Conservation (phyloP, 2,888 invertebrate genomes). For the Lasioglossum calceatum region DNA sequence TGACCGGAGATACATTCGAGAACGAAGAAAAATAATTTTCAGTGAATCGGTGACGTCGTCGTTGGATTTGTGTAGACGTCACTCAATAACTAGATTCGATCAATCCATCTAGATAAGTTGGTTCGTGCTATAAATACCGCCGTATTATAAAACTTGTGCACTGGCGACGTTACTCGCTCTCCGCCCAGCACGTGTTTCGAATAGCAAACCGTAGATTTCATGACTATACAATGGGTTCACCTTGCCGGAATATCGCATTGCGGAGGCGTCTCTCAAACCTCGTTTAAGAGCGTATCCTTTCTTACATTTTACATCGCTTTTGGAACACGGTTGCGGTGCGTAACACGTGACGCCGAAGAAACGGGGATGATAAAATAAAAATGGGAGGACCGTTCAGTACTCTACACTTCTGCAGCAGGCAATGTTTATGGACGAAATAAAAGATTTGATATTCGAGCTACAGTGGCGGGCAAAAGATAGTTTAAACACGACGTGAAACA, state of each 20-base stretch:
- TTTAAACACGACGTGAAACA: not conserved
- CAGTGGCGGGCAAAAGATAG: not conserved
- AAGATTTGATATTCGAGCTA: not conserved
- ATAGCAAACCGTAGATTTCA: constrained; percentile 57
- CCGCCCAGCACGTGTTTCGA: constrained; percentile 56
- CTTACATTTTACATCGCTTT: not conserved
- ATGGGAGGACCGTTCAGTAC: not conserved
- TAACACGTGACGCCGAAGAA: constrained; percentile 1
- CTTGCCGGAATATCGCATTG: constrained; percentile 23
- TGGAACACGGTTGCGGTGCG: not conserved
- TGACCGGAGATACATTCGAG: not conserved
- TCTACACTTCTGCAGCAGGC: not conserved
- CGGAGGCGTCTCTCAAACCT: constrained; percentile 10
- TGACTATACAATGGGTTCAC: constrained; percentile 30
- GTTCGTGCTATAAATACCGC: constrained; percentile 50
- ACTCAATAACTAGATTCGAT: constrained; percentile 41
- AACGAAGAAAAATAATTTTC: not conserved
- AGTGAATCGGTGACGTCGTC: not conserved
- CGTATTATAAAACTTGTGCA: constrained; percentile 27
- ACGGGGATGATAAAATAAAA: not conserved
- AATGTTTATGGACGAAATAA: not conserved
- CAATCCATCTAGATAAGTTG: constrained; percentile 44
- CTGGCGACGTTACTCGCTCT: constrained; percentile 27
- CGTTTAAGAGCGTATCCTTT: constrained; percentile 11
- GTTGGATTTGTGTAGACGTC: constrained; percentile 59